Evolutionary conservation across 2,113 vertebrate genomes (phyloP), one percentile per base, ranked within the genome.

Genomic region (Trematocara marginatum): DNA sequence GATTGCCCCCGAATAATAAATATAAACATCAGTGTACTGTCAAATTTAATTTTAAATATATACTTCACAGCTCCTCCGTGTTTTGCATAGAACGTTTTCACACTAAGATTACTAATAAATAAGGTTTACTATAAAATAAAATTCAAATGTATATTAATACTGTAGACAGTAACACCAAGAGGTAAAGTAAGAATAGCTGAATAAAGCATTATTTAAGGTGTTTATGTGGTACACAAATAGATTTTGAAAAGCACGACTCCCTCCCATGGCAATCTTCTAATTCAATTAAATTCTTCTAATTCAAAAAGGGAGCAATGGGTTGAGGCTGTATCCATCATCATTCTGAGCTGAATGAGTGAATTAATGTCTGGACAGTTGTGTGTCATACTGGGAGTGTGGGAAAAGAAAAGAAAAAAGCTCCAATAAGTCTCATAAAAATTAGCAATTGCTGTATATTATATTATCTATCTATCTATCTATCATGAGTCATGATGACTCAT

Each of bases 11-110:
- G 51, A 78, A 90, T 80, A 78, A 87, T 42, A 74, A 83, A 74
- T 76, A 90, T 86, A 84, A 90, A 93, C 86, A 92, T 83, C 45
- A 86, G 71, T 81, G 88, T 89, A 84, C 87, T 47, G 78, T 79
- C 89, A 90, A 93, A 93, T 85, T 88, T 85, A 76, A 90, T 82
- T 88, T 89, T 91, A 83, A 90, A 88, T 88, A 86, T 4, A 8
- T 23, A 38, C 76, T 59, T 83, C 82, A 88, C 71, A 83, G 52
- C 26, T 11, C n/a, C 6, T 11, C 35, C n/a, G 26, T 66, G 34
- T 38, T 66, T 38, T 76, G 45, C 71, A 51, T 6, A 51, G 42
- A 74, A 49, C 6, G 3, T 49, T 49, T 49, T 16, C 10, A 76
- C 45, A 12, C 15, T n/a, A 31, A 49, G 23, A 49, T 76, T 31